phyloP scores from a whole-genome alignment of 2,888 invertebrate species.

The Philereme transversata region DNA sequence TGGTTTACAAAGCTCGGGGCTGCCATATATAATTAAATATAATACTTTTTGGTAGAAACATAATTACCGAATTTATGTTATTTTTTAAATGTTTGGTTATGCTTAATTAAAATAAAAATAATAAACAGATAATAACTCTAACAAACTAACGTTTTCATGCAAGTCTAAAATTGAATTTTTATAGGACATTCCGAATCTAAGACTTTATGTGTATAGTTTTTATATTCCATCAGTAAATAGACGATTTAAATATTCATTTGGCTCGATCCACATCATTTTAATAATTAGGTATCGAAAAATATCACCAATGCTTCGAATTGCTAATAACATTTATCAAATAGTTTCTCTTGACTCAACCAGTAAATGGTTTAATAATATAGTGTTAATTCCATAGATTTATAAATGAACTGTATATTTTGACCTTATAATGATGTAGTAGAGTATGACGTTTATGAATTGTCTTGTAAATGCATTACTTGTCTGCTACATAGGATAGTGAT shows the following conservation, averaged over 20 bases:
- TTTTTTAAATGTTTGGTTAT: neutral
- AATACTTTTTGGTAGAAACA: too few relatives aligned
- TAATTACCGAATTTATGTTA: neutral
- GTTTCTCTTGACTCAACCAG: neutral
- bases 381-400: conserved; percentile 32
- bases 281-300: neutral
- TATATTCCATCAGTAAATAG: too few relatives aligned
- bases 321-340: neutral
- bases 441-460: conserved; percentile 36
- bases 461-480: conserved; percentile 26
- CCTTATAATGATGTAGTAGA: conserved; percentile 15
- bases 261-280: too few relatives aligned
- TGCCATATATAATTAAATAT: neutral
- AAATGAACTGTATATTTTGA: conserved; percentile 63
- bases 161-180: conserved; percentile 1
- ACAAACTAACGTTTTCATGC: neutral
- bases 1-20: neutral
- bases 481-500: conserved; percentile 21
- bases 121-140: neutral
- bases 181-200: conserved; percentile 19
- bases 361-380: neutral
- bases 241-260: too few relatives aligned
- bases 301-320: neutral
- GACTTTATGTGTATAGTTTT: neutral
- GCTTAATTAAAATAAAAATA: too few relatives aligned